A percentile compares a stretch with the other conserved stretches of the same genome.
These are phyloP conservation scores for Ciconia stormi DNA, from an alignment of 2,113 vertebrate genomes.

Conservation along the genomic window DNA sequence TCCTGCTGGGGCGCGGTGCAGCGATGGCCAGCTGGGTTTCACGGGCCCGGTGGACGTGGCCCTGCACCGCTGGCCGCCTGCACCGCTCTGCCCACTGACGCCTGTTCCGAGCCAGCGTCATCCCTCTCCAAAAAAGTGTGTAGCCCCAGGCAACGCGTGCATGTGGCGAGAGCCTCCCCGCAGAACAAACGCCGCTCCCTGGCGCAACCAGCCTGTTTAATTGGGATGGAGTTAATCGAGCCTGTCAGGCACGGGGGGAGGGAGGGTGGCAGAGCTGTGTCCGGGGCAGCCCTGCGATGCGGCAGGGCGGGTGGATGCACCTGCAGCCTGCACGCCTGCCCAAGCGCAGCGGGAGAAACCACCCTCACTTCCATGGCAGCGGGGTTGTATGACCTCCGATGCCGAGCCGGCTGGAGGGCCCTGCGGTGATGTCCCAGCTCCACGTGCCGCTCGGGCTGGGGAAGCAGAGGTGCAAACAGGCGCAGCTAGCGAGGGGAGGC, in stretches of 20 bases:
- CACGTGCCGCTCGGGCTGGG: background rate
- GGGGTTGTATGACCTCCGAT: background rate
- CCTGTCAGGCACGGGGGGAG: too few relatives aligned
- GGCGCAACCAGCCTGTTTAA: background rate
- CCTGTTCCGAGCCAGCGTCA: background rate
- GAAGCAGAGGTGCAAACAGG: background rate
- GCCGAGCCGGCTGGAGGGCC: background rate
- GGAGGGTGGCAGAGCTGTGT: background rate
- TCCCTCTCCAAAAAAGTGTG: background rate
- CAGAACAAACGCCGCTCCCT: background rate
- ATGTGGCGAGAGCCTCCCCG: background rate
- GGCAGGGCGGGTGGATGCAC: background rate
- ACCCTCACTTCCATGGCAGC: background rate
- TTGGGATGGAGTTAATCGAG: background rate
- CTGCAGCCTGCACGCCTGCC: background rate
- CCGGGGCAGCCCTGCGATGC: background rate
- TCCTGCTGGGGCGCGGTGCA: accelerated
- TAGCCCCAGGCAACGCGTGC: too few relatives aligned
- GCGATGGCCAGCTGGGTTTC: background rate
- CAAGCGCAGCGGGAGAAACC: background rate
- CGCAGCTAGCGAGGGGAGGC: background rate
- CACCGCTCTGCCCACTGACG: too few relatives aligned
- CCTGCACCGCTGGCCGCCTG: background rate
- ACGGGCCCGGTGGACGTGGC: background rate
- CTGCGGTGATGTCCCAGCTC: background rate